These are phyloP conservation scores for Darevskia mixta DNA, from an alignment of 2,797 vertebrate species.

Conservation along the genomic window DNA sequence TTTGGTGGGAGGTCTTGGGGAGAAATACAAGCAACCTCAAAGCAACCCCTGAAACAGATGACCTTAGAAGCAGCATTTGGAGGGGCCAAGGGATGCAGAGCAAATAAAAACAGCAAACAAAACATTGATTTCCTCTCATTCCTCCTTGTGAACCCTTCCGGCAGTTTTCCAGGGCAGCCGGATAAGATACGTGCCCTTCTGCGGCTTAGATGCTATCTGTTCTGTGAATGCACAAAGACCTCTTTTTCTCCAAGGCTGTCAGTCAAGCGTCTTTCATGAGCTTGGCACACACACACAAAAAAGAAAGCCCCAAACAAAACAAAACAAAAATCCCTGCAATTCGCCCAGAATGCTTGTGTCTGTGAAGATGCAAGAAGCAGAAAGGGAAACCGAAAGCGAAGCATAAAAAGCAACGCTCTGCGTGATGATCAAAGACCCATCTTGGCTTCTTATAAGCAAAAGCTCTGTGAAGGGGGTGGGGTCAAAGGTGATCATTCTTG, in stretches of 20 bases:
- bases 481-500: background rate
- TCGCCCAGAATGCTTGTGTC: background rate
- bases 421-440: background rate
- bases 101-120: background rate
- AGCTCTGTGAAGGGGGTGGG: background rate
- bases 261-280: conserved; percentile 3
- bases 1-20: no score
- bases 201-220: background rate
- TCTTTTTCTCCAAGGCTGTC: background rate
- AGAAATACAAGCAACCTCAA: background rate
- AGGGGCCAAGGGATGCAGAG: background rate
- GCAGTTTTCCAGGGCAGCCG: background rate
- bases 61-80: background rate
- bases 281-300: background rate
- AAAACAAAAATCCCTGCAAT: background rate
- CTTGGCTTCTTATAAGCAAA: background rate
- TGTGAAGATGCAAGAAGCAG: background rate
- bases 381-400: background rate
- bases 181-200: background rate
- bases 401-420: background rate
- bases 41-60: background rate
- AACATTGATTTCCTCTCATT: background rate
- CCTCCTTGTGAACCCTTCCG: background rate
- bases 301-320: background rate
- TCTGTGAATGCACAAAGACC: background rate